Percentiles rank a stretch among this genome's conserved stretches.
Conservation (phyloP, 2,888 invertebrate species). For the Subacronicta megacephala region DNA sequence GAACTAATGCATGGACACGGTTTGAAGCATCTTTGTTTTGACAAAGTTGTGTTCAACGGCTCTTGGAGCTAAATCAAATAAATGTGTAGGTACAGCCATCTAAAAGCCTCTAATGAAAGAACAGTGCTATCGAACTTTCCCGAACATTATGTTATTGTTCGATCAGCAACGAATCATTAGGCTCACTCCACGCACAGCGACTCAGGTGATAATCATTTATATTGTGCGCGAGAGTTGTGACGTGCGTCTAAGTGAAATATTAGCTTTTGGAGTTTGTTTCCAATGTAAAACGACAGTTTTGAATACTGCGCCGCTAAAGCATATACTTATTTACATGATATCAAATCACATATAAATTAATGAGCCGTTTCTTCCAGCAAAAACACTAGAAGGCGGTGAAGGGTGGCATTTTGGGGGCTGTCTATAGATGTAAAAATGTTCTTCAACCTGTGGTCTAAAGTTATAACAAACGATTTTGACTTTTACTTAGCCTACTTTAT, state of each 20-base stretch:
- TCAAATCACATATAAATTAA: too few species aligned
- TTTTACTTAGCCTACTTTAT: too few species aligned
- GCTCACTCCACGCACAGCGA: slow-evolving; percentile 54
- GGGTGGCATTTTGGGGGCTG: too few species aligned
- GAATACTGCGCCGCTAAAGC: neutral
- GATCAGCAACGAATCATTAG: slow-evolving; percentile 75
- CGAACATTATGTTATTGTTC: slow-evolving; percentile 60
- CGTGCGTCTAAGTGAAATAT: slow-evolving; percentile 64
- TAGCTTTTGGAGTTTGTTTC: slow-evolving; percentile 39
- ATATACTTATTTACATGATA: too few species aligned
- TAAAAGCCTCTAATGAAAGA: slow-evolving; percentile 38
- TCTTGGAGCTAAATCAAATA: neutral
- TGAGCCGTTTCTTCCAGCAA: too few species aligned
- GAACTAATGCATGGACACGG: too few species aligned
- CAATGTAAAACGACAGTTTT: slow-evolving; percentile 22
- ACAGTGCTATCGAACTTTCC: slow-evolving; percentile 47
- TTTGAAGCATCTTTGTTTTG: too few species aligned
- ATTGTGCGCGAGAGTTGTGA: slow-evolving; percentile 61
- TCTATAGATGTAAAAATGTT: too few species aligned
- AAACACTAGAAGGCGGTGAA: too few species aligned
- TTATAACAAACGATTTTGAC: too few species aligned
- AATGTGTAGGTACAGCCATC: neutral
- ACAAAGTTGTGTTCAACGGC: neutral
- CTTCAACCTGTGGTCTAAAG: too few species aligned
- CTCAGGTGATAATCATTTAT: slow-evolving; percentile 75